Conservation (phyloP, 1,140 invertebrate species). For the Trichomalopsis sarcophagae region DNA sequence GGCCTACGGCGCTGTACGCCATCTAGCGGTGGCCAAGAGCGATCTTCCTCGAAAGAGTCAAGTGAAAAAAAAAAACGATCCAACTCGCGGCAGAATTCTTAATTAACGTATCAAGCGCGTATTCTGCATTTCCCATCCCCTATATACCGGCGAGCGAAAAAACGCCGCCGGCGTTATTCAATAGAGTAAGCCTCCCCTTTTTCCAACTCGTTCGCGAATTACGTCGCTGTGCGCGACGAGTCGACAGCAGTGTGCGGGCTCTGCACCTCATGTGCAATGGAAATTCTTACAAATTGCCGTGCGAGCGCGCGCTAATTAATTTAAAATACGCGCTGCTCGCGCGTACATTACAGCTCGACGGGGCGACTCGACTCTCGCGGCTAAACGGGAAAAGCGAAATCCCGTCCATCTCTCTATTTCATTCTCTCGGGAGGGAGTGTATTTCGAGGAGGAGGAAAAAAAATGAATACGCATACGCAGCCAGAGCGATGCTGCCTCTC, state of each 20-base stretch:
- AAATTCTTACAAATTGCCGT: slow-evolving; percentile 42
- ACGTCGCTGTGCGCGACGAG: background rate
- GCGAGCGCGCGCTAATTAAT: slow-evolving; percentile 1
- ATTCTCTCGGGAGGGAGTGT: slow-evolving; percentile 39
- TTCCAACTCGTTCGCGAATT: background rate
- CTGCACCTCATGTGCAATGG: slow-evolving; percentile 12
- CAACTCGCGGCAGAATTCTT: background rate
- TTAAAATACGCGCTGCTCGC: background rate
- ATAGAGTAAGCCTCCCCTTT: background rate
- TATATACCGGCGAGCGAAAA: background rate
- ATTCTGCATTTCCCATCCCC: background rate
- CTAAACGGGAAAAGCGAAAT: slow-evolving; percentile 13
- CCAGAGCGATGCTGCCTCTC: slow-evolving; percentile 16
- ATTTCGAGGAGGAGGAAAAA: slow-evolving; percentile 26
- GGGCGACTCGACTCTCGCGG: background rate
- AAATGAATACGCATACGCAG: slow-evolving; percentile 41
- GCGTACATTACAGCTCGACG: background rate
- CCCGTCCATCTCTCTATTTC: slow-evolving; percentile 54
- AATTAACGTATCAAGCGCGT: slow-evolving; percentile 5
- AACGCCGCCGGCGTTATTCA: slow-evolving; percentile 8
- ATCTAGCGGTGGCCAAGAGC: no score
- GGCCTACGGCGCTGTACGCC: no score
- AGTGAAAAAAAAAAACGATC: no score
- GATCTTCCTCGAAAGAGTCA: no score
- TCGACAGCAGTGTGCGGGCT: background rate